These are phyloP conservation scores for Drosophila recens DNA, from an alignment of 2,888 invertebrate species.

Conservation along the genomic window DNA sequence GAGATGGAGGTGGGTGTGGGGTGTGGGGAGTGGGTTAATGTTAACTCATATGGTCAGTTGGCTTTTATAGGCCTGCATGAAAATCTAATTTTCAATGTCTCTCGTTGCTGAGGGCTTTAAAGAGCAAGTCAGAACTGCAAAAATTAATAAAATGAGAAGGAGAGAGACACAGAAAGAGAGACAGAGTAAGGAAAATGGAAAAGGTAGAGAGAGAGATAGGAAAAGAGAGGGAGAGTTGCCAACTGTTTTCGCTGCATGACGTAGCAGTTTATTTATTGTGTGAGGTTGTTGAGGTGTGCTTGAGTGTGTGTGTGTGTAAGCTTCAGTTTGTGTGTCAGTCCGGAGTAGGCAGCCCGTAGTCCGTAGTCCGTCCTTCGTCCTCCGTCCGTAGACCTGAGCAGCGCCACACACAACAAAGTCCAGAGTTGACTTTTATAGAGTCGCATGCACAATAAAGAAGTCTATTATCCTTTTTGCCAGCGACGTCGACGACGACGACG, in stretches of 20 bases:
- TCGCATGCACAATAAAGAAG: slow-evolving; percentile 84
- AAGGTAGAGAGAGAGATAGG: neutral
- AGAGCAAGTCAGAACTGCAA: slow-evolving; percentile 8
- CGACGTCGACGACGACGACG: slow-evolving; percentile 41
- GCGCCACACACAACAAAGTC: slow-evolving; percentile 75
- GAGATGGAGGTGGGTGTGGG: neutral
- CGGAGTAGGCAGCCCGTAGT: slow-evolving; percentile 27
- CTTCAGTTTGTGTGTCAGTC: slow-evolving; percentile 53
- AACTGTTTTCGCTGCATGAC: slow-evolving; percentile 74
- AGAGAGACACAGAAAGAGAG: neutral
- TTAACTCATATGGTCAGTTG: slow-evolving; percentile 38
- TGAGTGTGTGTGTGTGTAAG: slow-evolving; percentile 43
- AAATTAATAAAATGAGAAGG: neutral
- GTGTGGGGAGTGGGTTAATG: slow-evolving; percentile 1
- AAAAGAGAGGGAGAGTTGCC: slow-evolving; percentile 29
- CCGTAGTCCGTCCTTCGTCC: neutral
- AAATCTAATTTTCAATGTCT: slow-evolving; percentile 64
- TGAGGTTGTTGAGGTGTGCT: slow-evolving; percentile 64
- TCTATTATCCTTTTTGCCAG: slow-evolving; percentile 83
- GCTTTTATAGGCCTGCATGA: slow-evolving; percentile 47
- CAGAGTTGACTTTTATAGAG: slow-evolving; percentile 85
- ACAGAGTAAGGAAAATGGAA: neutral
- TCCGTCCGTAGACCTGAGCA: slow-evolving; percentile 38
- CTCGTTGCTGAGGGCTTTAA: slow-evolving; percentile 30
- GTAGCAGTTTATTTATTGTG: slow-evolving; percentile 76